These are phyloP conservation scores for Formica selysi DNA, from an alignment of 1,140 invertebrate species.

Conservation along the genomic window DNA sequence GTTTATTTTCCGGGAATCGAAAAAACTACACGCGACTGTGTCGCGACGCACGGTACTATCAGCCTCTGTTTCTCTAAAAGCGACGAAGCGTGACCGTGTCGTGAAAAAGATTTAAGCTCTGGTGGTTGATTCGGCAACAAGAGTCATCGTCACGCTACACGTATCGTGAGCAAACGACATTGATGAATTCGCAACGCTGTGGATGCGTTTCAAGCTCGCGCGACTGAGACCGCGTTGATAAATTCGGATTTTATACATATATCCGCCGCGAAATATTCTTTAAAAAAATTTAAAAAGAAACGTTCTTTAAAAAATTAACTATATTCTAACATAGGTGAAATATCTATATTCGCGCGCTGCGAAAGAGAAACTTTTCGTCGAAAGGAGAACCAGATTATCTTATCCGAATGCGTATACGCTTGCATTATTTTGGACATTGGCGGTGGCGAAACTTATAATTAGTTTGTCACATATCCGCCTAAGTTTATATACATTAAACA, in stretches of 20 bases:
- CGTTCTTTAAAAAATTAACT: background rate
- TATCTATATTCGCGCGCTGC: background rate
- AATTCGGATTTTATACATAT: background rate
- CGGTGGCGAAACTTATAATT: slow-evolving; percentile 43
- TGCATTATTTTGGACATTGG: slow-evolving; percentile 33
- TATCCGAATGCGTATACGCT: slow-evolving; percentile 11
- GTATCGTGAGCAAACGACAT: slow-evolving; percentile 51
- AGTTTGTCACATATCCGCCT: slow-evolving; percentile 52
- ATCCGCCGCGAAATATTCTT: background rate
- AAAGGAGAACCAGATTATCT: slow-evolving; percentile 1
- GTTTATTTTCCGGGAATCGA: slow-evolving; percentile 41
- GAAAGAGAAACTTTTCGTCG: slow-evolving; percentile 1
- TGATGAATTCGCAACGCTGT: slow-evolving; percentile 55
- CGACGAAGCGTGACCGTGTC: slow-evolving; percentile 41
- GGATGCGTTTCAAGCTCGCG: slow-evolving; percentile 5
- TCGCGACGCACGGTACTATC: background rate
- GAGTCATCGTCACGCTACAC: slow-evolving; percentile 39
- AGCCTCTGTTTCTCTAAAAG: slow-evolving; percentile 7
- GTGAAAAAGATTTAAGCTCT: slow-evolving; percentile 47
- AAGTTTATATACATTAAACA: slow-evolving; percentile 45
- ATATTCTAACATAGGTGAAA: background rate
- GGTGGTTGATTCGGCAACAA: slow-evolving; percentile 43
- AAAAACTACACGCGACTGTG: background rate
- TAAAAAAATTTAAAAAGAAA: background rate
- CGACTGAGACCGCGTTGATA: background rate